These are phyloP conservation scores for Drosophila emarginata DNA, from an alignment of 2,888 invertebrate species.

Conservation along the genomic window DNA sequence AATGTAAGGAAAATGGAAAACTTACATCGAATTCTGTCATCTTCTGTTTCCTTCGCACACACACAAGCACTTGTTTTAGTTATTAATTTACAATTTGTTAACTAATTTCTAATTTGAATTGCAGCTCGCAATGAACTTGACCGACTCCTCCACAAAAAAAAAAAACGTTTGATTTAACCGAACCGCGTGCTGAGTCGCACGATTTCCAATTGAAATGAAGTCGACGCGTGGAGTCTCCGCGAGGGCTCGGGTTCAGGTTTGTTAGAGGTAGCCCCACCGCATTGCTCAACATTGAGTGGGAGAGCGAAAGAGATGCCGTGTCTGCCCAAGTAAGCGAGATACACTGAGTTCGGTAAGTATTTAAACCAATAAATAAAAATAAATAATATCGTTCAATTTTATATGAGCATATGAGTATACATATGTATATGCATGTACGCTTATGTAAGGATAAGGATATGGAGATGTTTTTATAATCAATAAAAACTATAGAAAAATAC, in stretches of 20 bases:
- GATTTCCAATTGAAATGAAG: conserved; percentile 73
- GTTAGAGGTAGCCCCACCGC: not conserved
- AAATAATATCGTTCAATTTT: no score
- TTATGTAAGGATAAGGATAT: no score
- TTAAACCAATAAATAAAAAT: not conserved
- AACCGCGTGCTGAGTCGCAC: conserved; percentile 51
- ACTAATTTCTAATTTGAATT: conserved; percentile 52
- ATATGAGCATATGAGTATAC: no score
- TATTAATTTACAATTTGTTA: conserved; percentile 19
- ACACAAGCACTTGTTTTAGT: conserved; percentile 26
- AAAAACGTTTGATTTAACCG: conserved; percentile 32
- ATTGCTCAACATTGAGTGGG: not conserved
- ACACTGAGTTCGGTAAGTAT: conserved; percentile 41
- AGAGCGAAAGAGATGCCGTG: conserved; percentile 25
- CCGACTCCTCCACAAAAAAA: conserved; percentile 16
- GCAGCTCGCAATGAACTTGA: conserved; percentile 39
- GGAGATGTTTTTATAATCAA: no score
- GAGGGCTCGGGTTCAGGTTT: conserved; percentile 18
- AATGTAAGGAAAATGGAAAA: conserved; percentile 19
- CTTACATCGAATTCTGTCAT: conserved; percentile 74
- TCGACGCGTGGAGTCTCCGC: conserved; percentile 44
- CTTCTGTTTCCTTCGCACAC: conserved; percentile 9
- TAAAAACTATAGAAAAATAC: no score
- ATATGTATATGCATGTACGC: no score
- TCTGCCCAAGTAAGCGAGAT: conserved; percentile 35